phyloP scores from a whole-genome alignment of 2,888 invertebrate genomes.

The Villa cingulata region DNA sequence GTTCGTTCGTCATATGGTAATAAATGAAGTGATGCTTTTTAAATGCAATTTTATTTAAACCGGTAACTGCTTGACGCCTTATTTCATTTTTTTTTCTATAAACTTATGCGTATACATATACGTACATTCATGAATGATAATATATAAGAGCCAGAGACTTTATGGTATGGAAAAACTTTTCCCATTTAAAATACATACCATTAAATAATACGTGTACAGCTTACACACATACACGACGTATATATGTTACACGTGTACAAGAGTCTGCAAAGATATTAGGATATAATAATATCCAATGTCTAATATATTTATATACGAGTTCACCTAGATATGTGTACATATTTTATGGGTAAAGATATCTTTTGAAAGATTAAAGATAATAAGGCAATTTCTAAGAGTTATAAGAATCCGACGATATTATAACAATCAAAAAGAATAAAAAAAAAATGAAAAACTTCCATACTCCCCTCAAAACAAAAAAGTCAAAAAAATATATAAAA shows the following conservation, averaged over 20 bases:
- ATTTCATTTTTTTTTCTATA: too few species aligned
- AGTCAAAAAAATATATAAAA: slow-evolving; percentile 2
- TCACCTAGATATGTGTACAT: not conserved
- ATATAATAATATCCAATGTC: too few species aligned
- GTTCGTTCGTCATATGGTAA: too few species aligned
- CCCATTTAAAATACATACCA: not conserved
- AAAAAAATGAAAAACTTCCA: too few species aligned
- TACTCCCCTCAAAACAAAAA: too few species aligned
- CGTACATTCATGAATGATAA: too few species aligned
- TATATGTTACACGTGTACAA: too few species aligned
- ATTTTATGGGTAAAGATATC: not conserved
- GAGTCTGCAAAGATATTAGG: too few species aligned
- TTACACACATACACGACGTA: not conserved
- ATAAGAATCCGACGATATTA: too few species aligned
- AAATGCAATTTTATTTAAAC: slow-evolving; percentile 11
- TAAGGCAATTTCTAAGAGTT: slow-evolving; percentile 8
- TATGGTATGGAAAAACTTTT: slow-evolving; percentile 1
- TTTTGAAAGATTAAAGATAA: slow-evolving; percentile 8
- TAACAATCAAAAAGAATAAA: too few species aligned
- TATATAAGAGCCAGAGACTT: not conserved
- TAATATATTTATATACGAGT: too few species aligned
- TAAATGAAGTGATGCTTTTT: not conserved
- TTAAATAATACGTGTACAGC: not conserved
- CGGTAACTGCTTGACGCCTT: slow-evolving; percentile 7
- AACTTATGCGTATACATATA: too few species aligned